Percentiles rank a stretch among this genome's conserved stretches.
These are phyloP conservation scores for Taurulus bubalis DNA, from an alignment of 2,113 vertebrate genomes.

Conservation along the genomic window DNA sequence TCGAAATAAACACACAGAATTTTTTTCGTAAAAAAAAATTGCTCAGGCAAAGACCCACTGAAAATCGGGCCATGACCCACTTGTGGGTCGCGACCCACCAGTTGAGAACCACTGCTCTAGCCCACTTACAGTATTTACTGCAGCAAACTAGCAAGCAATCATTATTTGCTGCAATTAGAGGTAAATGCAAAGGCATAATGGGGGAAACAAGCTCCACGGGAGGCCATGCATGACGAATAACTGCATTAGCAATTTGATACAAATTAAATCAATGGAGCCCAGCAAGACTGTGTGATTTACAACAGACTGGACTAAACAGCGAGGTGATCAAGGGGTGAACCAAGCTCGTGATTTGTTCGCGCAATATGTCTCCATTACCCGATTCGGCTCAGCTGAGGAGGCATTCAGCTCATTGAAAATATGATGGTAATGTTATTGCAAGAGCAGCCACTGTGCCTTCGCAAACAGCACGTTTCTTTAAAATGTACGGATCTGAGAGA, in stretches of 20 bases:
- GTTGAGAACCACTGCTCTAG: too few species aligned
- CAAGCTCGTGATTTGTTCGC: conserved; percentile 55
- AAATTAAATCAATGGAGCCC: conserved; percentile 76
- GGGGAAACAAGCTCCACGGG: conserved; percentile 65
- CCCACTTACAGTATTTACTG: conserved; percentile 52
- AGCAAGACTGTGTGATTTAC: conserved; percentile 63
- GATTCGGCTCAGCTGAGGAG: conserved; percentile 31
- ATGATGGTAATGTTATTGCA: conserved; percentile 38
- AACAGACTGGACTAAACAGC: conserved; percentile 39
- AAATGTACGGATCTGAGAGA: conserved; percentile 49
- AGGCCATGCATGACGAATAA: conserved; percentile 71
- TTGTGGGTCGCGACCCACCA: too few species aligned
- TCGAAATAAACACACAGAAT: too few species aligned
- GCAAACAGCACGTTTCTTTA: conserved; percentile 45
- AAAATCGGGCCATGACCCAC: too few species aligned
- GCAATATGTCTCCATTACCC: conserved; percentile 47
- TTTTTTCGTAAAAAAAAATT: too few species aligned
- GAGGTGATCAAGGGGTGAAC: conserved; percentile 72
- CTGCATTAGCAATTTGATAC: conserved; percentile 75
- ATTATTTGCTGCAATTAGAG: conserved; percentile 69
- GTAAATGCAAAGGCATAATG: conserved; percentile 69
- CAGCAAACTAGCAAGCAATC: conserved; percentile 55
- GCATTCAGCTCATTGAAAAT: conserved; percentile 40
- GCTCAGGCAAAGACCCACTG: too few species aligned
- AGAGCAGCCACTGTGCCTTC: conserved; percentile 44